Base-by-base conservation (phyloP, 1,140 invertebrate genomes). In the Pseudachorutes palmiensis region DNA sequence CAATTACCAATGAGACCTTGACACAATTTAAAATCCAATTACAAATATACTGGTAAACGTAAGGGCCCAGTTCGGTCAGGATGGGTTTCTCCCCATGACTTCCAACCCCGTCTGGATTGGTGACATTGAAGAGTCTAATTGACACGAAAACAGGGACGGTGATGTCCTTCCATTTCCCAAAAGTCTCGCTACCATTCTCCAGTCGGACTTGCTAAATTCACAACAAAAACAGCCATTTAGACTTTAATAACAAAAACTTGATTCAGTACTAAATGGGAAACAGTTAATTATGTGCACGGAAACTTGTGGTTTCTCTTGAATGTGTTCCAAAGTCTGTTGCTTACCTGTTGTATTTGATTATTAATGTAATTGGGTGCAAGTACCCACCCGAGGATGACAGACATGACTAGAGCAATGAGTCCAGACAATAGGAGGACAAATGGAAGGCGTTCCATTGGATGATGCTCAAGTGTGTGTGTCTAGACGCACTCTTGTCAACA, bases 51-150 rank as follows among this genome's bases (percentile, higher is more conserved):
- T 66, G 45, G 51, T 70, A 73, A 49, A 65, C 64, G 51, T 67
- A 73, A 9, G 72, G 72, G n/a, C 72, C 72, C 9, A 57, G 41
- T 62, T 73, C 69, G 33, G 64, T 9, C 19, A 73, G 32, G 5
- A 48, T 69, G 2, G 64, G 66, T 19, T 32, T 66, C 51, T 70
- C 36, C 32, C 67, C 67, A 29, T 29, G 9, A n/a, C 58, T n/a
- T 22, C 51, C 51, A n/a, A 70, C 55, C 26, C 65, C 69, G 1
- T 69, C 66, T 16, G 72, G 69, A 51, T 73, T 73, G 1, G 64
- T 67, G 0, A 73, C 67, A 71, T 73, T 70, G 45, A 73, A 73
- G 24, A 71, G 9, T 24, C 63, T 29, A 33, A 68, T 22, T 28
- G 62, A 68, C 14, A 71, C 24, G 45, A 32, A 67, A 26, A 71